Percentiles rank a stretch among this genome's conserved stretches.
phyloP scores from a whole-genome alignment of 2,888 invertebrate genomes.

The Trissolcus brochymenae region DNA sequence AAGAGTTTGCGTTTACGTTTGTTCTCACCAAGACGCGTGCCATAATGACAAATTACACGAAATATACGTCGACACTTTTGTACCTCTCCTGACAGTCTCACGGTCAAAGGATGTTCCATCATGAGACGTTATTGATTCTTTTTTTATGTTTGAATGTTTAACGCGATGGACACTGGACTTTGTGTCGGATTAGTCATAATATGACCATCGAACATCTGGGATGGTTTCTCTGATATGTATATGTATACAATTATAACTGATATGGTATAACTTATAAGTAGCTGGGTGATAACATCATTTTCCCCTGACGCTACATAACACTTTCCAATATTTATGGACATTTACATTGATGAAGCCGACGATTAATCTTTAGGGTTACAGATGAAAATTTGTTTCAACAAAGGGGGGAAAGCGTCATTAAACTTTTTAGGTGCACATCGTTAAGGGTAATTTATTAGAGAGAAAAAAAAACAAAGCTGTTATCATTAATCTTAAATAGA shows the following conservation, averaged over 20 bases:
- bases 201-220: slow-evolving; percentile 30
- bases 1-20: slow-evolving; percentile 15
- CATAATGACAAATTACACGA: slow-evolving; percentile 52
- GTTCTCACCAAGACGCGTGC: slow-evolving; percentile 45
- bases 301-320: not conserved
- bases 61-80: slow-evolving; percentile 21
- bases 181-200: slow-evolving; percentile 13
- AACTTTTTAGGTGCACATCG: too few species aligned
- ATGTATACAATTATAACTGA: too few species aligned
- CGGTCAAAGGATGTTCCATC: not conserved
- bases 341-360: not conserved
- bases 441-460: too few species aligned
- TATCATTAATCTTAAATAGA: too few species aligned
- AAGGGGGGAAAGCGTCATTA: too few species aligned
- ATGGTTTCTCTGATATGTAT: not conserved
- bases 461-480: too few species aligned
- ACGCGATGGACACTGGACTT: slow-evolving; percentile 5
- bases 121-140: too few species aligned
- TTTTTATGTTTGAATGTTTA: not conserved
- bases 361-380: not conserved
- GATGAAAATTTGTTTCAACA: slow-evolving; percentile 1
- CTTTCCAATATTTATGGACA: not conserved
- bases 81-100: not conserved
- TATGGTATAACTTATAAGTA: too few species aligned
- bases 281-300: slow-evolving; percentile 13